phyloP scores from a whole-genome alignment of 1,140 invertebrate genomes.

The Plectus sambesii region DNA sequence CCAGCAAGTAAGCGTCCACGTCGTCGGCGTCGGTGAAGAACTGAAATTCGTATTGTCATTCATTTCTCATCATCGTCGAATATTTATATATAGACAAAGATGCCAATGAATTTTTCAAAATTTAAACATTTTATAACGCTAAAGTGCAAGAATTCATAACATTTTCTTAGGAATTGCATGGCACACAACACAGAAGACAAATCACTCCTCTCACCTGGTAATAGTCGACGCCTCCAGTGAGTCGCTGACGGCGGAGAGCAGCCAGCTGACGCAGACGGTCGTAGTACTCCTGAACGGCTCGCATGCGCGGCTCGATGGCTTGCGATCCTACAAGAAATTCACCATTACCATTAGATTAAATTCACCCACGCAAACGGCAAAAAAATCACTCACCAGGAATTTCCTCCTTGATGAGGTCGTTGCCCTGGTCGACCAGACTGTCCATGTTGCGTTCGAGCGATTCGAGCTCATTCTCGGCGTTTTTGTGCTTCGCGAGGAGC shows the following conservation, averaged over 20 bases:
- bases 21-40: conserved; percentile 97
- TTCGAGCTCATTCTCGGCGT: conserved; percentile 83
- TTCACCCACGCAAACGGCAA: too few species aligned
- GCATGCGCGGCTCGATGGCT: conserved; percentile 77
- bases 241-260: conserved; percentile 73
- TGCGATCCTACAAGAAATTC: conserved; percentile 83
- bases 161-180: too few species aligned
- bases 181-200: too few species aligned
- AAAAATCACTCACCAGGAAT: conserved; percentile 13
- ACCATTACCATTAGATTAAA: too few species aligned
- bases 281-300: conserved; percentile 86
- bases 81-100: background rate
- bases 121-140: conserved; percentile 6
- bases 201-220: conserved; percentile 61
- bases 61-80: conserved; percentile 1
- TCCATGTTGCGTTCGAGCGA: conserved; percentile 83
- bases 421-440: conserved; percentile 73
- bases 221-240: conserved; percentile 92
- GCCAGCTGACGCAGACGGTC: conserved; percentile 79
- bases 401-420: conserved; percentile 71
- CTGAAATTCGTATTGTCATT: conserved; percentile 47
- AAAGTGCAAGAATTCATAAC: conserved; percentile 17
- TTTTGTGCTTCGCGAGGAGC: conserved; percentile 60
- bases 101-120: conserved; percentile 6
- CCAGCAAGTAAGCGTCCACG: conserved; percentile 96